These are phyloP conservation scores for Erpornis zantholeuca DNA, from an alignment of 2,113 vertebrate genomes.

Conservation along the genomic window DNA sequence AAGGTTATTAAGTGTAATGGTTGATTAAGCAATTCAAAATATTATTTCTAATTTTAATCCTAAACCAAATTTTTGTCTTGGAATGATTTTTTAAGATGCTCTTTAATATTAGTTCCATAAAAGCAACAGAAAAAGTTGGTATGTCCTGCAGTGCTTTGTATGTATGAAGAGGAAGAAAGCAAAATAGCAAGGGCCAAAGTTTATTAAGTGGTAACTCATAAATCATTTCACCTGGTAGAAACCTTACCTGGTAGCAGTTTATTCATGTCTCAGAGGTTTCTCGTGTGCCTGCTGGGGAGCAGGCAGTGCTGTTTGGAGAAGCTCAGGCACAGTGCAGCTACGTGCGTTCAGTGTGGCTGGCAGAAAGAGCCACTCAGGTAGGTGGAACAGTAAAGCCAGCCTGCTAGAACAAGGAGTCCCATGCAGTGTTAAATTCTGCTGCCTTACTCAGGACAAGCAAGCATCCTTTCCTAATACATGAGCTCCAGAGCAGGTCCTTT, in stretches of 20 bases:
- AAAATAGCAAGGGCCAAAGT: background rate
- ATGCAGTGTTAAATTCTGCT: background rate
- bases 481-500: background rate
- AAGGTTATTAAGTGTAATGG: background rate
- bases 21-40: background rate
- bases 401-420: background rate
- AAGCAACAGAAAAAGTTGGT: background rate
- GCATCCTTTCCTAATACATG: accelerated
- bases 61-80: background rate
- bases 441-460: background rate
- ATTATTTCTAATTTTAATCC: background rate
- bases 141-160: background rate
- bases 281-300: background rate
- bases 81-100: background rate
- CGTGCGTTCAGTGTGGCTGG: background rate
- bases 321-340: background rate
- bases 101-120: background rate
- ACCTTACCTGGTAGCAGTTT: background rate
- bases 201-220: background rate
- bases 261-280: background rate
- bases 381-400: background rate
- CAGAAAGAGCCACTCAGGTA: background rate
- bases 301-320: background rate
- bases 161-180: background rate
- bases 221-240: background rate